phyloP scores from a whole-genome alignment of 2,113 vertebrate genomes.

The Pontoporia blainvillei region DNA sequence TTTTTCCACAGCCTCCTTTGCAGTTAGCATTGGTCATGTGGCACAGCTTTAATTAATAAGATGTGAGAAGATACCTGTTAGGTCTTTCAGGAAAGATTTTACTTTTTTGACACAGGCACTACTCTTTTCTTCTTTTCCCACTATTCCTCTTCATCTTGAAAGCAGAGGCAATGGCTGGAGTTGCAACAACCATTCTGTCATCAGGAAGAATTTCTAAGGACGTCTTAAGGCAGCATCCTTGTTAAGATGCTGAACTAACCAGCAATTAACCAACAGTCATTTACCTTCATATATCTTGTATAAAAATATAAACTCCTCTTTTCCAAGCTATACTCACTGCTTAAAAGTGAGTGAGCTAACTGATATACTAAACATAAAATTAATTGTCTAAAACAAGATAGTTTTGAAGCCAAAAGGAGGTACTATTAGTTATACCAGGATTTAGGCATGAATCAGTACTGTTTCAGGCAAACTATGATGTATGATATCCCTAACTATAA shows the following conservation, averaged over 20 bases:
- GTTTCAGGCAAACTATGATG: neutral
- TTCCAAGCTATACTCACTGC: neutral
- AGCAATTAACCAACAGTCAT: neutral
- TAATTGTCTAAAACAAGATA: neutral
- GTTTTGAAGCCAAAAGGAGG: neutral
- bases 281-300: neutral
- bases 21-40: neutral
- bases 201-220: neutral
- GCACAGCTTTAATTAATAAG: neutral
- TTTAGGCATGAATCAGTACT: neutral
- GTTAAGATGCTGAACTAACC: neutral
- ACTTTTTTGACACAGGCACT: neutral
- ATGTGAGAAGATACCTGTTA: neutral
- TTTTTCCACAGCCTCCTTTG: neutral
- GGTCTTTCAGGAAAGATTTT: neutral
- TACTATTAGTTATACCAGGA: neutral
- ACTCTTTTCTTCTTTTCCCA: neutral
- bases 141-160: neutral
- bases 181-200: neutral
- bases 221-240: neutral
- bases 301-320: neutral
- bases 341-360: neutral
- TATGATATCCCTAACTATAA: neutral
- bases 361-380: neutral
- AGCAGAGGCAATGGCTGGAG: neutral